Percentiles rank a stretch among this genome's conserved stretches.
These are phyloP conservation scores for Isurus oxyrinchus DNA, from an alignment of 2,113 vertebrate species.

Conservation along the genomic window DNA sequence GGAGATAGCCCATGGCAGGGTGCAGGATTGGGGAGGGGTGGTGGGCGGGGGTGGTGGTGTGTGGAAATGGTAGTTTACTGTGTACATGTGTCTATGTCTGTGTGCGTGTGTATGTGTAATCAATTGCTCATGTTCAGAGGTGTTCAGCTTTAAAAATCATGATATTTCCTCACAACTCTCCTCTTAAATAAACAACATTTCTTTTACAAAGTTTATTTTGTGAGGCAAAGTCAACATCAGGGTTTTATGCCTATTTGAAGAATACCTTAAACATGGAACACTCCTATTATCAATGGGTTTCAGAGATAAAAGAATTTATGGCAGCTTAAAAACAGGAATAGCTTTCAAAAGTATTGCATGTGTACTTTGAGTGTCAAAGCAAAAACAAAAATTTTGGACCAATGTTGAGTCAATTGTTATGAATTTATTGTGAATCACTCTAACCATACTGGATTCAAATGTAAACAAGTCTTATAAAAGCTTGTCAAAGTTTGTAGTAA, in stretches of 20 bases:
- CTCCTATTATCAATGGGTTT: background rate
- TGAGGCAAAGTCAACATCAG: background rate
- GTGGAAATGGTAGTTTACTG: background rate
- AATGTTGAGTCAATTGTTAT: background rate
- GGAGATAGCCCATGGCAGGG: slow-evolving; percentile 36
- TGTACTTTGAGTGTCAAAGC: background rate
- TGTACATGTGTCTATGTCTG: background rate
- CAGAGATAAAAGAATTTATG: background rate
- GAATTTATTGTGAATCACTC: background rate
- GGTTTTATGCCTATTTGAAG: slow-evolving; percentile 1
- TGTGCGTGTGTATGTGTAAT: background rate
- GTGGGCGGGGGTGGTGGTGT: too few species aligned
- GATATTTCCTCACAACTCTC: background rate
- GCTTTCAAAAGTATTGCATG: background rate
- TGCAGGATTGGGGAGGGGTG: background rate
- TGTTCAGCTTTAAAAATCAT: background rate
- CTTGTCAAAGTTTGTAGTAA: background rate
- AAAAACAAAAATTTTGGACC: background rate
- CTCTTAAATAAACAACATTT: background rate
- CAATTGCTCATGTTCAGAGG: background rate
- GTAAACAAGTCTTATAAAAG: background rate
- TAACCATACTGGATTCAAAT: background rate
- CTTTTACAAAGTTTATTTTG: background rate
- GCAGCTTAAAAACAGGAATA: background rate
- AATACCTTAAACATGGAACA: background rate